Evolutionary conservation across 2,113 vertebrate species (phyloP), one percentile per base, ranked within the genome.

Genomic region (Hirundichthys speculiger): DNA sequence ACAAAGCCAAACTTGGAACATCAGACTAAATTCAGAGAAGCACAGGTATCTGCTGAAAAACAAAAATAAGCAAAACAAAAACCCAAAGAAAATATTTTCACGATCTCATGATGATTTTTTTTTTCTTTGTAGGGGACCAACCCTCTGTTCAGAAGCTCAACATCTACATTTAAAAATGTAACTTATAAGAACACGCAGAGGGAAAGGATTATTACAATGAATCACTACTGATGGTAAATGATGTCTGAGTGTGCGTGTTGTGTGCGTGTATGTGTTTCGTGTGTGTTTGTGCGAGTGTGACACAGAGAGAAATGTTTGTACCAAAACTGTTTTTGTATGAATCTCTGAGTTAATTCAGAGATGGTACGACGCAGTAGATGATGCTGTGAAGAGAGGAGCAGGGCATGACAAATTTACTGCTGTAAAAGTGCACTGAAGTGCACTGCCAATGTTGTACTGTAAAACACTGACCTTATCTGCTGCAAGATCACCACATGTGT

Each of bases 151-250:
- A 94, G 80, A 92, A 97, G 97, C 41, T 98, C 98, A 2, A 98
- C 96, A 13, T 96, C 94, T 45, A 99, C 98, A 20, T 99, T 98
- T 82, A 97, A 95, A 94, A 99, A 99, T 46, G 92, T 99, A 64
- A 96, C 97, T 58, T 99, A 98, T 86, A 97, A 92, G 85, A 94
- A 92, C 55, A 85, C 89, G 58, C 90, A 93, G 65, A 94, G 86
- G 79, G 93, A 93, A 69, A 95, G 91, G 84, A 89, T 53, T 8
- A 80, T 76, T 47, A 59, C 83, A 71, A 59, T 84, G 49, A 88
- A 92, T 80, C 86, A 79, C 60, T 93, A 90, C 75, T 93, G 92
- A 88, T 20, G 64, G 69, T 18, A 22, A 71, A 65, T 74, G 56
- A 82, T 48, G 42, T 78, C 24, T 64, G 69, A 57, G 50, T 69